Evolutionary conservation across 2,113 vertebrate genomes (phyloP).

Genomic region (Forbesichthys papilliferus): DNA sequence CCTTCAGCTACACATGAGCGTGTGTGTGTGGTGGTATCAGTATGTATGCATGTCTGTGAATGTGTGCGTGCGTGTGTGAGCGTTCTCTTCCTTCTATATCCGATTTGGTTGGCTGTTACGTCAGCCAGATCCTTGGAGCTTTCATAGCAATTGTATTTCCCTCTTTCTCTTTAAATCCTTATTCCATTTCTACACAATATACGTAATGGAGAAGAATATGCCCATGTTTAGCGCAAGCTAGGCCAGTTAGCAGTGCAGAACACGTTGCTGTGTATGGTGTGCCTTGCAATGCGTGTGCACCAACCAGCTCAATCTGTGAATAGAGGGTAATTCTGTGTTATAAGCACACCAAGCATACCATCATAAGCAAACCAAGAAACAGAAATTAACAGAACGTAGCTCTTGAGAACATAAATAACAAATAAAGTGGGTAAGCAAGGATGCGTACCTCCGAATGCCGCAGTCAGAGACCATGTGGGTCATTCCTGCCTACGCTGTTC

Average conservation of each 20-base stretch:
- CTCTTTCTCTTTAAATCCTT: slow-evolving; percentile 20
- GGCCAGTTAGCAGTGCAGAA: slow-evolving; percentile 28
- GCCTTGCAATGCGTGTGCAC: slow-evolving; percentile 54
- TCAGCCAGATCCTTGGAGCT: slow-evolving; percentile 54
- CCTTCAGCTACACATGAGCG: slow-evolving; percentile 21
- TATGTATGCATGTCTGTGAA: slow-evolving; percentile 21
- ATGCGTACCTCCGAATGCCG: neutral
- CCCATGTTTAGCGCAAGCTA: slow-evolving; percentile 47
- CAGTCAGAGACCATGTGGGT: slow-evolving; percentile 22
- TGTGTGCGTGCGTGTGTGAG: slow-evolving; percentile 47
- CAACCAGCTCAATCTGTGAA: slow-evolving; percentile 76
- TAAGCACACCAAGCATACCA: neutral
- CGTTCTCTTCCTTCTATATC: slow-evolving; percentile 56
- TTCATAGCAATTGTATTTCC: slow-evolving; percentile 64
- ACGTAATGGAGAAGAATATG: slow-evolving; percentile 58
- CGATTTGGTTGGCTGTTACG: slow-evolving; percentile 53
- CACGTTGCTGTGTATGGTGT: slow-evolving; percentile 17
- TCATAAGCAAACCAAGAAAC: slow-evolving; percentile 17
- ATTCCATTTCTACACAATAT: neutral
- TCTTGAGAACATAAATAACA: too few relatives aligned
- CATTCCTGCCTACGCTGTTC: neutral
- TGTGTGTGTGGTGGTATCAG: neutral
- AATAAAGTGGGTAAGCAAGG: too few relatives aligned
- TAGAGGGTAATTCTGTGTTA: slow-evolving; percentile 56
- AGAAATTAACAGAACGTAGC: slow-evolving; percentile 9